Evolutionary conservation across 1,140 invertebrate species (phyloP), one percentile per base, ranked within the genome.

Genomic region (Tetramorium simillimum): DNA sequence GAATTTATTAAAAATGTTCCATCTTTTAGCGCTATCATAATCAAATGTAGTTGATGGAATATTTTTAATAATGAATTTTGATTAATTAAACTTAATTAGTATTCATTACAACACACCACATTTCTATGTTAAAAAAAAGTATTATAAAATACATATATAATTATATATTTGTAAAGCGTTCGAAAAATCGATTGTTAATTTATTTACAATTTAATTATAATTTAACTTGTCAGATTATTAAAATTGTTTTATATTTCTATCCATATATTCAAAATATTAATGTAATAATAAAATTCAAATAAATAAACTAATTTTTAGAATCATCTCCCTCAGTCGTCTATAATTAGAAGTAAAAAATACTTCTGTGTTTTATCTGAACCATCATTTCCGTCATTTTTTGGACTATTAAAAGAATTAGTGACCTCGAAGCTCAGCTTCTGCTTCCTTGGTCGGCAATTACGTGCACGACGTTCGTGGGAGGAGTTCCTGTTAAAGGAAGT

Each of bases 391-490:
- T 33, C 33, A 70, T n/a, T 81, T 76, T 70, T 88, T 40, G 43
- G 46, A 53, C 51, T 75, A 43, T 85, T 58, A 58, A 53, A 73
- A 16, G 18, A 85, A 89, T 89, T 88, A 88, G 65, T 51, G 49
- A 81, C 24, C 51, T 85, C 12, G 37, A 86, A 78, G 58, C 46
- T 40, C 67, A 46, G 40, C 21, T 65, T 72, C 49, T 72, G 49
- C 53, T 86, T 86, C 53, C 56, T 70, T 84, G 49, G 51, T 60
- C 56, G 49, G 51, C 76, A 86, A 90, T 89, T 90, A 82, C 70
- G 33, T 46, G 77, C 58, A 60, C 58, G 33, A 56, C 24, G 49
- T 76, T 86, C 65, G 24, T n/a, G 53, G 28, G 40, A 53, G 14
- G 49, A 53, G 70, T 58, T 49, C 60, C 51, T 81, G 82, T 81